Percentiles rank a stretch among this genome's conserved stretches.
Conservation (phyloP, 2,888 invertebrate genomes). For the Brachycybe producta region DNA sequence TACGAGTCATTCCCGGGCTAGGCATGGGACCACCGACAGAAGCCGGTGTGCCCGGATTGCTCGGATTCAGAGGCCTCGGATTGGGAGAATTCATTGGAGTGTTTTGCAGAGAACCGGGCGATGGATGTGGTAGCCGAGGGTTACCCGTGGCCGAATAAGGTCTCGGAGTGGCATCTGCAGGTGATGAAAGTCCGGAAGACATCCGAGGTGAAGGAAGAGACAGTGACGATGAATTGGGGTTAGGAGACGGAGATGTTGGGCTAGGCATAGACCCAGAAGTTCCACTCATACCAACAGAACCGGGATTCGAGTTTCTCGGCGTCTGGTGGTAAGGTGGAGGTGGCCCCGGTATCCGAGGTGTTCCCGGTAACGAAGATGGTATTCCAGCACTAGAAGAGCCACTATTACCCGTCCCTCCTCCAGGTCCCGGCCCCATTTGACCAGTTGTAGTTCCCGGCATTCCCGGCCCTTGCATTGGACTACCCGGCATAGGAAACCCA, state of each 20-base stretch:
- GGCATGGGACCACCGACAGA: constrained; percentile 21
- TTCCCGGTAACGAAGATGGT: constrained; percentile 21
- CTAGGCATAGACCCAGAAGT: constrained; percentile 44
- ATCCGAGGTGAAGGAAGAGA: constrained; percentile 60
- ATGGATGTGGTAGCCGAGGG: constrained; percentile 38
- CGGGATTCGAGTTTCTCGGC: constrained; percentile 53
- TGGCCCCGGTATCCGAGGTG: constrained; percentile 47
- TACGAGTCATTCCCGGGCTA: constrained; percentile 20
- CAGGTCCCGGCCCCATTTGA: constrained; percentile 36
- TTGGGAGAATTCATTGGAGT: constrained; percentile 44
- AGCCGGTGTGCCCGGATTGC: constrained; percentile 58
- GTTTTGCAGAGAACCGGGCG: constrained; percentile 35
- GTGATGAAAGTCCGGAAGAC: constrained; percentile 54
- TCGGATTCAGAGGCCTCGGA: constrained; percentile 43
- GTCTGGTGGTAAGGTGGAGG: constrained; percentile 64
- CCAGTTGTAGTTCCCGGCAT: constrained; percentile 14
- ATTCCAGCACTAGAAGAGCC: constrained; percentile 25
- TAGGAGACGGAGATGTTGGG: constrained; percentile 51
- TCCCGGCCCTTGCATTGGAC: constrained; percentile 31
- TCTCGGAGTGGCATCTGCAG: constrained; percentile 45
- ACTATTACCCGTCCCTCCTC: constrained; percentile 32
- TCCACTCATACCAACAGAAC: constrained; percentile 39
- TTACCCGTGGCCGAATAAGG: constrained; percentile 37
- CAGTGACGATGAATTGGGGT: constrained; percentile 46
- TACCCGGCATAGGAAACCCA: constrained; percentile 27